phyloP scores from a whole-genome alignment of 1,140 invertebrate species.

The Frieseomelitta varia region DNA sequence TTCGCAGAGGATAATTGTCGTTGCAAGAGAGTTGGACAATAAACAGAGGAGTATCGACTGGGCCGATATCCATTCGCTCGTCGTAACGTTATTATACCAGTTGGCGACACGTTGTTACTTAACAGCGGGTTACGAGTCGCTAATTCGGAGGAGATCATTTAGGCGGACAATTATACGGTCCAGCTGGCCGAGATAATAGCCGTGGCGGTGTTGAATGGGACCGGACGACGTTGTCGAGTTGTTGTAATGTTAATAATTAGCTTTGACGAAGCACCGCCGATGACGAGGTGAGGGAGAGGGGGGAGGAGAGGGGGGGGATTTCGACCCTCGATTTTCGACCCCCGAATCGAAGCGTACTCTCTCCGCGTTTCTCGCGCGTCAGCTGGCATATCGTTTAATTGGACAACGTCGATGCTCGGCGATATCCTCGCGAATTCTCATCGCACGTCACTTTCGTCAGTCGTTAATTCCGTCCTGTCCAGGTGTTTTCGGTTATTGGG shows the following conservation, averaged over 20 bases:
- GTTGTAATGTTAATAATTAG: conserved; percentile 44
- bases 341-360: background rate
- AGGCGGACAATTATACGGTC: conserved; percentile 40
- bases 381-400: background rate
- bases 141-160: conserved; percentile 60
- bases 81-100: conserved; percentile 54
- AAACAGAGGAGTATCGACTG: conserved; percentile 36
- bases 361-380: background rate
- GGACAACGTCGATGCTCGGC: background rate
- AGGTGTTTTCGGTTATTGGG: background rate
- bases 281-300: no score
- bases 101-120: conserved; percentile 38
- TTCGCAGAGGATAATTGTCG: conserved; percentile 56
- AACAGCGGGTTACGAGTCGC: conserved; percentile 53
- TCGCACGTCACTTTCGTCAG: background rate
- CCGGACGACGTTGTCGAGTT: background rate
- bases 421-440: background rate
- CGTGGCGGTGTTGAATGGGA: background rate
- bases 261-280: background rate
- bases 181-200: conserved; percentile 31
- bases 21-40: conserved; percentile 50
- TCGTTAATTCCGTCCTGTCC: background rate
- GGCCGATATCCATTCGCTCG: conserved; percentile 35
- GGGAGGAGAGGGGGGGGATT: no score
- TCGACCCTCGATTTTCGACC: conserved; percentile 2